Evolutionary conservation across 2,797 vertebrate genomes (phyloP).

Genomic region (Chaunax sp.): DNA sequence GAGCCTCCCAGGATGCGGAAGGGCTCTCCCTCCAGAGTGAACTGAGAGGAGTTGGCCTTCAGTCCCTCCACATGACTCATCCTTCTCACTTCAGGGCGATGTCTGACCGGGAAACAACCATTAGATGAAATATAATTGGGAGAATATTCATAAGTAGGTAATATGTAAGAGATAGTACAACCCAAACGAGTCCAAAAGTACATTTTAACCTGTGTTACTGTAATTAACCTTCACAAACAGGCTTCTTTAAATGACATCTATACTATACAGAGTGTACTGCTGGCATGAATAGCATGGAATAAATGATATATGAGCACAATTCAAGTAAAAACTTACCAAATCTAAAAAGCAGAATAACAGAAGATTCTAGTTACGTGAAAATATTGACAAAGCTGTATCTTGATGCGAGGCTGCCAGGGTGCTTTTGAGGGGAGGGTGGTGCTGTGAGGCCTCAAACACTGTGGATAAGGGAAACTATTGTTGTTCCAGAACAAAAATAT

Average conservation of each 20-base stretch:
- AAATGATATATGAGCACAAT: not conserved
- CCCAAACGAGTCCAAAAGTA: too few species aligned
- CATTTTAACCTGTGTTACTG: not conserved
- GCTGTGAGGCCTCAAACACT: constrained; percentile 69
- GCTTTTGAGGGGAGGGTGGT: constrained; percentile 53
- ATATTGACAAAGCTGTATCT: constrained; percentile 28
- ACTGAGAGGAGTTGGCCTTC: constrained; percentile 79
- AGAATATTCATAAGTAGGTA: constrained; percentile 2
- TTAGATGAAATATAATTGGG: not conserved
- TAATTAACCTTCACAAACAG: not conserved
- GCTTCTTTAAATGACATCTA: not conserved
- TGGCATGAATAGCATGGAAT: not conserved
- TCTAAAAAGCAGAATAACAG: constrained; percentile 22
- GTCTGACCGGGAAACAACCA: not conserved
- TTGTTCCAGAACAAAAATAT: constrained; percentile 69
- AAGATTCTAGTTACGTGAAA: constrained; percentile 31
- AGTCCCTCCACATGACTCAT: constrained; percentile 81
- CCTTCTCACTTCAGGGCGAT: constrained; percentile 34
- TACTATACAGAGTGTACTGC: not conserved
- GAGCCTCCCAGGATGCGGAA: constrained; percentile 91
- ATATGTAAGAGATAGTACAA: not conserved
- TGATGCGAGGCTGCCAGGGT: constrained; percentile 40
- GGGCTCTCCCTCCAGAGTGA: constrained; percentile 85
- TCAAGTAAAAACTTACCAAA: constrained; percentile 41
- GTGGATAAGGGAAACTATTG: constrained; percentile 74